Base-by-base conservation (phyloP, 1,140 invertebrate genomes). In the Choristoneura fumiferana region DNA sequence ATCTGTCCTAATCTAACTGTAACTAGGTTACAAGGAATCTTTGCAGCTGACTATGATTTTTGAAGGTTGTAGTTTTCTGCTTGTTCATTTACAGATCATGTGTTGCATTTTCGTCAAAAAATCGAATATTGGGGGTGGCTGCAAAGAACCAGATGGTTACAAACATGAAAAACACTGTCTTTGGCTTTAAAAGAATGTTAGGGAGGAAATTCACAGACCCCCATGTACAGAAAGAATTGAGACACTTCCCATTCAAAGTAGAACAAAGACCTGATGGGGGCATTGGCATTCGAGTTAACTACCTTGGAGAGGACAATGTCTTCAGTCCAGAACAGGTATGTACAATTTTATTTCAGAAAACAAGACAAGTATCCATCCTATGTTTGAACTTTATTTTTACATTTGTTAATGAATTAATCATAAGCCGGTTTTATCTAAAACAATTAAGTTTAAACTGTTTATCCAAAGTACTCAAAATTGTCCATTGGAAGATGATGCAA, bases 141-240 rank as follows among this genome's bases (percentile, higher is more conserved):
- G 98, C 98, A 18, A 99, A 98, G 86, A 98, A 98, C 82, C 97
- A 99, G 82, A 94, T 96, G 89, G 94, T 98, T 9, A 99, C 97
- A 65, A 99, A 99, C 82, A 94, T 98, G 92, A 98, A 97, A 84
- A 99, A 99, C 82, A 99, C 98, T 57, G 92, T 99, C 54, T 94
- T 94, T 90, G 95, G 95, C 53, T 98, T 99, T 79, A 99, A 99
- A 90, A 92, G 96, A 75, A 89, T 99, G 18, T 86, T 99, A 66
- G 98, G 98, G 38, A 91, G 95, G 69, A 94, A 94, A 78, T 97
- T 93, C 80, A 92, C 94, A 71, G 98, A 99, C 91, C 96, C 96
- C 9, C 91, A 94, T 71, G 94, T 97, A 40, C 94, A 98, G 76
- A 91, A 92, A 66, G 97, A 98, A 87, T 76, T 96, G 2, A 91